Percentiles rank a stretch among this genome's conserved stretches.
Conservation (phyloP, 2,888 invertebrate genomes). For the Perizoma affinitatum region DNA sequence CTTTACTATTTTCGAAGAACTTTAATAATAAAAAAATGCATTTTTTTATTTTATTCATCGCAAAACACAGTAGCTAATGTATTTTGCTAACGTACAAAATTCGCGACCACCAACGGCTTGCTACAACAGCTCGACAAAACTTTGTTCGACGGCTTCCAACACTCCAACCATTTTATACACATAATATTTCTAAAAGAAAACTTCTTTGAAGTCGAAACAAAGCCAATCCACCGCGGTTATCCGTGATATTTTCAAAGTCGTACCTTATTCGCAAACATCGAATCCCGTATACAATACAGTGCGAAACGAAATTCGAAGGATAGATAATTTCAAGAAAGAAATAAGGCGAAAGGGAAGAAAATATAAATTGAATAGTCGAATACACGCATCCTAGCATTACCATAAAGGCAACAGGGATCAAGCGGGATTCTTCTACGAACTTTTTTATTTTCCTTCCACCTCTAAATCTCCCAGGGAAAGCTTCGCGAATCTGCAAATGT, state of each 20-base stretch:
- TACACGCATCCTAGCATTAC: slow-evolving; percentile 83
- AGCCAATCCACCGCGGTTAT: slow-evolving; percentile 81
- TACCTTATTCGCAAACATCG: slow-evolving; percentile 83
- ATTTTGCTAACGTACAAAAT: slow-evolving; percentile 51
- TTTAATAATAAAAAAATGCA: background rate
- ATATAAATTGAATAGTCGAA: slow-evolving; percentile 84
- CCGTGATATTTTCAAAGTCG: slow-evolving; percentile 79
- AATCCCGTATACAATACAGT: slow-evolving; percentile 82
- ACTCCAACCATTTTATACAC: slow-evolving; percentile 68
- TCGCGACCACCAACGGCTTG: slow-evolving; percentile 44
- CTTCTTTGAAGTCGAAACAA: slow-evolving; percentile 83
- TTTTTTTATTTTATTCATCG: slow-evolving; percentile 21
- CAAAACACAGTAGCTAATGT: slow-evolving; percentile 36
- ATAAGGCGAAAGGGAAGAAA: slow-evolving; percentile 81
- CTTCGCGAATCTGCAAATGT: slow-evolving; percentile 85
- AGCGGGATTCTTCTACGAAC: slow-evolving; percentile 82
- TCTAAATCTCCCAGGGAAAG: slow-evolving; percentile 83
- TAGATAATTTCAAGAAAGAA: slow-evolving; percentile 83
- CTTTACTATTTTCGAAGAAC: background rate
- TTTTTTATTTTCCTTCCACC: slow-evolving; percentile 84
- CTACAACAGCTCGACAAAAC: slow-evolving; percentile 53
- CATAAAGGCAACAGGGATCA: slow-evolving; percentile 84
- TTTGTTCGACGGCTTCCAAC: slow-evolving; percentile 48
- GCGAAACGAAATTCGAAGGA: slow-evolving; percentile 83
- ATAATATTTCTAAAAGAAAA: slow-evolving; percentile 75